phyloP scores from a whole-genome alignment of 2,113 vertebrate species.

The Apistogramma diplotaenia region DNA sequence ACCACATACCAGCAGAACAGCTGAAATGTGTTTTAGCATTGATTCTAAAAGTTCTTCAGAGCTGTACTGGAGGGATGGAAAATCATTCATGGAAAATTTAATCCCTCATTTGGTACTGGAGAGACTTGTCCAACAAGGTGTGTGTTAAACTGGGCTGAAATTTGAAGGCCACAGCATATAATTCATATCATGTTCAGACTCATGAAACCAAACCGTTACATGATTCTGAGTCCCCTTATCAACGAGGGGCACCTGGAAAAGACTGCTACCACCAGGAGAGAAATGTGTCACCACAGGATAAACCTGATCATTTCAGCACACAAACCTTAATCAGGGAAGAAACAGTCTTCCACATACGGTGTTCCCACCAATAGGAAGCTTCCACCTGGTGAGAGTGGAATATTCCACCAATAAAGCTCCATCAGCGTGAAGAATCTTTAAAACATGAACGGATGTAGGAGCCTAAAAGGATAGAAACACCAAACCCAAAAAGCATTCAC shows the following conservation, averaged over 20 bases:
- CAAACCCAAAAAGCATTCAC: neutral
- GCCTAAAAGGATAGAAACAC: neutral
- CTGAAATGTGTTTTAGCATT: neutral
- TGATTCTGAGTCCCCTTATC: neutral
- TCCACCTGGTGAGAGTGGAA: neutral
- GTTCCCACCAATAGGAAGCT: neutral
- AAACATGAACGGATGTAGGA: no score
- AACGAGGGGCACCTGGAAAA: neutral
- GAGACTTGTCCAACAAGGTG: neutral
- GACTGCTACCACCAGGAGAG: neutral
- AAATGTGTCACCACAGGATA: neutral
- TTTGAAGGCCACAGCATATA: neutral
- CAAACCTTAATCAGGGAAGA: no score
- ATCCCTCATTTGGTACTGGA: neutral
- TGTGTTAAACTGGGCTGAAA: neutral
- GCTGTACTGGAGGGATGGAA: neutral
- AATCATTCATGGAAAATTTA: neutral
- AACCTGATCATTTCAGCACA: neutral
- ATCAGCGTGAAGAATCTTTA: no score
- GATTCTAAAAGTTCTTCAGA: neutral
- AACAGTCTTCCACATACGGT: neutral
- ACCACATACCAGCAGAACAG: neutral
- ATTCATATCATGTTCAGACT: neutral
- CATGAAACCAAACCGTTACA: neutral
- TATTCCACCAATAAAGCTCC: neutral